These are phyloP conservation scores for Phenganax subtilis DNA, from an alignment of 92 coral and sea anemone species.

Conservation along the genomic window DNA sequence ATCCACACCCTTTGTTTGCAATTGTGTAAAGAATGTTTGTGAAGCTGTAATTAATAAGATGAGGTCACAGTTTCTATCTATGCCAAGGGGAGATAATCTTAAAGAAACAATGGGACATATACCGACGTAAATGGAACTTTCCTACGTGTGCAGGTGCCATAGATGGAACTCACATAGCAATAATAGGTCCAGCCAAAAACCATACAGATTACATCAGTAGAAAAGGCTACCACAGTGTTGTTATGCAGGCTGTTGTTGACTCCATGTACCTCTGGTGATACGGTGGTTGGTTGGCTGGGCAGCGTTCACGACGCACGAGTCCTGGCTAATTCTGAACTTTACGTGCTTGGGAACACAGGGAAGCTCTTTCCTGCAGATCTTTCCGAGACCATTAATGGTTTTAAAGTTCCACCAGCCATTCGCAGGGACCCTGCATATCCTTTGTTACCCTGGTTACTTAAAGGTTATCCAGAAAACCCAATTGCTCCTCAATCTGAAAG, in stretches of 20 bases:
- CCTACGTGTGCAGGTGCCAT: constrained; percentile 45
- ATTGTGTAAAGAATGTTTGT: constrained; percentile 38
- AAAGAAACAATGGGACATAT: constrained; percentile 13
- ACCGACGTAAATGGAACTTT: constrained; percentile 42
- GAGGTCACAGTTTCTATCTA: not conserved
- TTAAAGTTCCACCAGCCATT: constrained; percentile 39
- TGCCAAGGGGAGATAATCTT: constrained; percentile 24
- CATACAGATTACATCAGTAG: constrained; percentile 53
- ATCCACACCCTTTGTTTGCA: constrained; percentile 42
- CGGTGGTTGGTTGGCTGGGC: constrained; percentile 65
- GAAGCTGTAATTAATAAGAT: constrained; percentile 5
- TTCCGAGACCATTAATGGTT: constrained; percentile 1
- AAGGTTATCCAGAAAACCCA: constrained; percentile 42
- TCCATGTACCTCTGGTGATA: constrained; percentile 51
- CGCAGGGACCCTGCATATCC: constrained; percentile 58
- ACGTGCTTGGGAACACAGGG: constrained; percentile 36
- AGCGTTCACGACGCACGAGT: constrained; percentile 60
- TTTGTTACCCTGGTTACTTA: constrained; percentile 56
- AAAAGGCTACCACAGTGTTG: constrained; percentile 51
- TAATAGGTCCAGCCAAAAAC: constrained; percentile 45
- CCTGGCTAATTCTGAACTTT: constrained; percentile 42
- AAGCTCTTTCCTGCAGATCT: constrained; percentile 37
- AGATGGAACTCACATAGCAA: constrained; percentile 46
- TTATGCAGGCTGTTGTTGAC: constrained; percentile 59
- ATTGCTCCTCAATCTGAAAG: constrained; percentile 34